phyloP scores from a whole-genome alignment of 2,888 invertebrate species.

The Zygaena filipendulae region DNA sequence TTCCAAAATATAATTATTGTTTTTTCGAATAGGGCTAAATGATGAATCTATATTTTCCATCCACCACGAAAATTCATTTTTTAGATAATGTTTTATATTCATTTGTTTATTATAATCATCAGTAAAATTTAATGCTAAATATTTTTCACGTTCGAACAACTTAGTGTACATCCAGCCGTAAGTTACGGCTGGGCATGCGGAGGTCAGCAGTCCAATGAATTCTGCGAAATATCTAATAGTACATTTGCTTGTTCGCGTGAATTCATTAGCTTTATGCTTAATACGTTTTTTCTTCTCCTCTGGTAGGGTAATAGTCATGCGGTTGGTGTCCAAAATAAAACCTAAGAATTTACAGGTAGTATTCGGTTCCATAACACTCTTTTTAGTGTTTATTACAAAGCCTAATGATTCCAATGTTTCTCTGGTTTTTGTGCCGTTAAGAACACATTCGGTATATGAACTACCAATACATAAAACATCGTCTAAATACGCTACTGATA shows the following conservation, averaged over 20 bases:
- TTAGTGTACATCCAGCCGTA: slow-evolving; percentile 13
- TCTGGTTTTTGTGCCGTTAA: neutral
- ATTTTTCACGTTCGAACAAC: slow-evolving; percentile 5
- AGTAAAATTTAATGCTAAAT: neutral
- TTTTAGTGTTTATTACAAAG: slow-evolving; percentile 6
- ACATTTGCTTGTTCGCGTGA: neutral
- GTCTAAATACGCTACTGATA: slow-evolving; percentile 4
- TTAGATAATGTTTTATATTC: neutral
- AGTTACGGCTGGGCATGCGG: slow-evolving; percentile 11
- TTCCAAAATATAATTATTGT: neutral
- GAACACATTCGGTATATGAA: neutral
- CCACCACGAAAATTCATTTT: neutral
- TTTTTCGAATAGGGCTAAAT: slow-evolving; percentile 5
- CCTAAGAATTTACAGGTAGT: slow-evolving; percentile 8
- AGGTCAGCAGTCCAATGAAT: slow-evolving; percentile 6
- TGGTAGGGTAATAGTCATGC: slow-evolving; percentile 7
- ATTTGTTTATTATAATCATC: neutral
- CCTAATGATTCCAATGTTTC: slow-evolving; percentile 3
- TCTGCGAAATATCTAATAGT: slow-evolving; percentile 10
- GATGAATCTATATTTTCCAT: too few species aligned
- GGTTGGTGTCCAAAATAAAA: slow-evolving; percentile 5
- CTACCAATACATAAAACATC: slow-evolving; percentile 5
- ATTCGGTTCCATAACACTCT: slow-evolving; percentile 6
- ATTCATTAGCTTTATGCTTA: neutral
- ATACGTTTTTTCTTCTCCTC: slow-evolving; percentile 2